Evolutionary conservation across 2,797 vertebrate species (phyloP).

Genomic region (Lophotriccus pileatus): DNA sequence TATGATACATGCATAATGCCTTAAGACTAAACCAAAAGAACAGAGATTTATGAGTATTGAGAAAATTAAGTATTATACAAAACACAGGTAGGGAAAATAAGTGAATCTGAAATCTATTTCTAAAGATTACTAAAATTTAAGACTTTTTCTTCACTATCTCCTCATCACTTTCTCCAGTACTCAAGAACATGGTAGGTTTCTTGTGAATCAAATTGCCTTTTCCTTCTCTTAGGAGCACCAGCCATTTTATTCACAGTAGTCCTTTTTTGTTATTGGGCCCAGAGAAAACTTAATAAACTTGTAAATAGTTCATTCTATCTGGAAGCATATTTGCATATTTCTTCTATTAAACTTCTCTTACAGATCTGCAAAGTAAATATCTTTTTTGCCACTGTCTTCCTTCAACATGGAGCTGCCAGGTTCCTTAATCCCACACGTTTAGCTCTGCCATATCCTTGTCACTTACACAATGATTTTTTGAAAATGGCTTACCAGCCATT

Average conservation of each 20-base stretch:
- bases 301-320: not conserved
- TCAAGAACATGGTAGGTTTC: not conserved
- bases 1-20: not conserved
- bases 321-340: not conserved
- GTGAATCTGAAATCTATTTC: not conserved
- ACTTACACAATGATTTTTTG: not conserved
- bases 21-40: not conserved
- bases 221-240: not conserved
- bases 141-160: not conserved
- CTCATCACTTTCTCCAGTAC: not conserved
- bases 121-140: not conserved
- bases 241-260: not conserved
- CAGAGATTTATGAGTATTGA: not conserved
- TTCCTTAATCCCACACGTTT: not conserved
- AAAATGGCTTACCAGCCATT: not conserved
- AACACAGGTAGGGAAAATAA: not conserved
- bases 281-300: not conserved
- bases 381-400: not conserved
- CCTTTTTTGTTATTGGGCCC: not conserved
- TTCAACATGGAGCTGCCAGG: not conserved
- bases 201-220: not conserved
- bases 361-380: not conserved
- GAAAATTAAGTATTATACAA: not conserved
- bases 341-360: not conserved
- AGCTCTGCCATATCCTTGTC: not conserved